Evolutionary conservation across 2,113 vertebrate genomes (phyloP), one percentile per base, ranked within the genome.

Genomic region (Entomyzon cyanotis): DNA sequence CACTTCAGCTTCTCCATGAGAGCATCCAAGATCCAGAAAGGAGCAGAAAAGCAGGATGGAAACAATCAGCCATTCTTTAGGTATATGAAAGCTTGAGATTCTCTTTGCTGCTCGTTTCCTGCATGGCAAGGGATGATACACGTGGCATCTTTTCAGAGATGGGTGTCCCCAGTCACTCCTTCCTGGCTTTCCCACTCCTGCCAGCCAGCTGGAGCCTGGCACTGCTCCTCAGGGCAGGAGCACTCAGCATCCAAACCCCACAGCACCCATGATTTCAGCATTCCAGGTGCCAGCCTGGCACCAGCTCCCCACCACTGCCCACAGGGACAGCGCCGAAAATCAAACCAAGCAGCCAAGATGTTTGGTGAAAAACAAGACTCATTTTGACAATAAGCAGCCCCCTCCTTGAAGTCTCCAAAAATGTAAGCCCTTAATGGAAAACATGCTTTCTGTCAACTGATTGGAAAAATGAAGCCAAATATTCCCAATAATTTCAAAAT

Each of bases 111-210:
- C 31, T 73, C 5, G 8, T 31, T 52, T 69, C 37, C 50, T 44
- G n/a, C 15, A 3, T 5, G 21, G 12, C 6, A 52, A 23, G 39
- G 25, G 22, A 42, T 12, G 24, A 60, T 12, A 46, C 13, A n/a
- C 0, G 0, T 2, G 22, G n/a, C 23, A n/a, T 5, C 60, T 25
- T 65, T 20, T 2, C 31, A 17, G 59, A 39, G 28, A 37, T 2
- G 3, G 21, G 27, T 10, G 24, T 55, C 76, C 42, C 37, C 24
- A 27, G 7, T 10, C 33, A 14, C 0, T 1, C 19, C 4, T 53
- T 44, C 33, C 64, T 65, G 42, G 35, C 35, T 67, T 35, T 70
- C n/a, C 18, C 22, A 35, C 30, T 59, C 31, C 60, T 37, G 19
- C n/a, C 64, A 42, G 28, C 30, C 52, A 28, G 35, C 47, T 52